phyloP scores from a whole-genome alignment of 30 jellyfish, hydroid and myxozoan genomes.

The Aurelia aurita complex sp. Pacific region DNA sequence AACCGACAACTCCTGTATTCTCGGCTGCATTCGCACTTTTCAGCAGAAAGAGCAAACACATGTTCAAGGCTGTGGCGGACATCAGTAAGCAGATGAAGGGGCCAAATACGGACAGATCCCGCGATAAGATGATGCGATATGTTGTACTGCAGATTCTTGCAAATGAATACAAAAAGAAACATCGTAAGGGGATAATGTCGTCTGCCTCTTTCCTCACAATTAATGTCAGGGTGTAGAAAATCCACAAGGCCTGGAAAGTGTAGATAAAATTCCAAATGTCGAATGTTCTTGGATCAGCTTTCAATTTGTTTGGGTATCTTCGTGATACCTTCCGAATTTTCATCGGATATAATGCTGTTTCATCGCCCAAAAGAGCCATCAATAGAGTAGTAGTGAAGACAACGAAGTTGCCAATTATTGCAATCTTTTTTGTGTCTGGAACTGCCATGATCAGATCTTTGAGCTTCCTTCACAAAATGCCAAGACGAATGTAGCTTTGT shows the following conservation, averaged over 20 bases:
- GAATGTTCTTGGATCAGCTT: conserved; percentile 40
- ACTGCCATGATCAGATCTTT: conserved; percentile 11
- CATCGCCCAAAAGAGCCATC: conserved; percentile 42
- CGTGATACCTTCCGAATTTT: conserved; percentile 2
- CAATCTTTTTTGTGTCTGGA: conserved; percentile 8
- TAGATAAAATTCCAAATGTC: conserved; percentile 72
- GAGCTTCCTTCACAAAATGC: no score
- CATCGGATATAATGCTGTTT: conserved; percentile 10
- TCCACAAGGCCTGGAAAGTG: conserved; percentile 62
- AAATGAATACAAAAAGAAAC: conserved; percentile 29
- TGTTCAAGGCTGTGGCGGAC: conserved; percentile 28
- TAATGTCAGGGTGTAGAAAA: conserved; percentile 56
- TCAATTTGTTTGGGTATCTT: conserved; percentile 27
- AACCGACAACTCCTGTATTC: neutral
- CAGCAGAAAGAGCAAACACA: conserved; percentile 29
- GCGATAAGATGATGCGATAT: conserved; percentile 15
- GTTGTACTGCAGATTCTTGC: conserved; percentile 40
- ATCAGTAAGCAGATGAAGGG: conserved; percentile 11
- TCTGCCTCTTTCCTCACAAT: conserved; percentile 24
- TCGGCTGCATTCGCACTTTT: conserved; percentile 16
- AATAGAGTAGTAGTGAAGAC: conserved; percentile 17
- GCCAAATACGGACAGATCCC: conserved; percentile 32
- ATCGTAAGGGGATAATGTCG: conserved; percentile 25
- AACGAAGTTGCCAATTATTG: conserved; percentile 8
- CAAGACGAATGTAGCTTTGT: no score